These are phyloP conservation scores for Ischnura elegans DNA, from an alignment of 2,888 invertebrate genomes.

Conservation along the genomic window DNA sequence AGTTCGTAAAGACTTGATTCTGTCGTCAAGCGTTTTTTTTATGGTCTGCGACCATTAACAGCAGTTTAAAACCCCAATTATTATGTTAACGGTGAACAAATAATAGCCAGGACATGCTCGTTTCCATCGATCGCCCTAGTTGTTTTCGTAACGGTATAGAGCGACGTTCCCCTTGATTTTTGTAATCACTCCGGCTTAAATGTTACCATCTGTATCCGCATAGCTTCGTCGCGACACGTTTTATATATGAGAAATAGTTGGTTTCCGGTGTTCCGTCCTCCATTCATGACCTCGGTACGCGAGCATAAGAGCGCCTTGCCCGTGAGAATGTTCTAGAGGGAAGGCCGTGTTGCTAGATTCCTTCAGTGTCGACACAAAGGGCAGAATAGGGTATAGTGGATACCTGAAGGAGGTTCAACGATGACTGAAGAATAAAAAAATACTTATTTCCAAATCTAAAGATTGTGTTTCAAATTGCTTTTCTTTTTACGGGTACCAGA, in stretches of 20 bases:
- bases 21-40: background rate
- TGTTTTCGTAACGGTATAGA: background rate
- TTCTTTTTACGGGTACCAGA: no score
- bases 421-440: no score
- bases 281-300: background rate
- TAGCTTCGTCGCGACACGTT: background rate
- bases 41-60: background rate
- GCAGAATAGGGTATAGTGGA: no score
- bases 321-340: background rate
- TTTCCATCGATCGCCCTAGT: background rate
- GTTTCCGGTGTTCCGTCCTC: conserved; percentile 14
- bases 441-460: no score
- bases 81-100: background rate
- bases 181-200: background rate
- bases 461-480: no score
- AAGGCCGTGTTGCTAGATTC: background rate
- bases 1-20: background rate
- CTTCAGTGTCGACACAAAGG: no score
- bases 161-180: background rate
- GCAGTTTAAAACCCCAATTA: background rate
- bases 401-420: no score
- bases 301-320: background rate
- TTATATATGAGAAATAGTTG: background rate
- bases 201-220: background rate
- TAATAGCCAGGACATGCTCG: background rate